Conservation (phyloP, 2,888 invertebrate genomes). For the Drosophila atripex region DNA sequence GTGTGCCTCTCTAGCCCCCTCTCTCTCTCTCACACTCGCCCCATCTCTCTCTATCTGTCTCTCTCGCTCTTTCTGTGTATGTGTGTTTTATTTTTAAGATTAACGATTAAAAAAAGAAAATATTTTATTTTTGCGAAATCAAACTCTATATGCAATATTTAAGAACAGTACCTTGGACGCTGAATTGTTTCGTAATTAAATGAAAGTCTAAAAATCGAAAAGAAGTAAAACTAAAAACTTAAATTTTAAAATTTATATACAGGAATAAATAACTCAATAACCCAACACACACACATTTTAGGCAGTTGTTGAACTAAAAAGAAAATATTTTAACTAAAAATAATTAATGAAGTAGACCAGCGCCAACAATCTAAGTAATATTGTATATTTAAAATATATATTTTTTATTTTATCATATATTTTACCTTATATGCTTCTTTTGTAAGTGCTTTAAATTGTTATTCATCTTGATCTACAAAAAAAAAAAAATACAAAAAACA, state of each 20-base stretch:
- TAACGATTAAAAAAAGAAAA: not conserved
- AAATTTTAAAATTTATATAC: conserved; percentile 20
- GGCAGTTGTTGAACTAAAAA: not conserved
- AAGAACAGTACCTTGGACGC: conserved; percentile 55
- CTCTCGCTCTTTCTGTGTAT: conserved; percentile 8
- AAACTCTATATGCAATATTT: conserved; percentile 56
- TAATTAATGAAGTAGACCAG: conserved; percentile 9
- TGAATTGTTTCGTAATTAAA: conserved; percentile 5
- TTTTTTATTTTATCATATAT: conserved; percentile 41
- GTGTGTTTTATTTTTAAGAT: conserved; percentile 1
- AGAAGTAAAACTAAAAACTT: not conserved
- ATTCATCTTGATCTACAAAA: conserved; percentile 58
- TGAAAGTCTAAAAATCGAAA: not conserved
- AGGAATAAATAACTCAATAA: conserved; percentile 24
- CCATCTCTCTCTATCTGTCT: conserved; percentile 1
- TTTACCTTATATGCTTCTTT: conserved; percentile 50
- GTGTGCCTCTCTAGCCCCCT: conserved; percentile 20
- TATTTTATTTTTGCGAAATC: conserved; percentile 27
- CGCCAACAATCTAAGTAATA: conserved; percentile 16
- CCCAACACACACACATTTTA: conserved; percentile 4
- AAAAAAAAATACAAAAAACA: conserved; percentile 20
- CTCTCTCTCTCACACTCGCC: conserved; percentile 9
- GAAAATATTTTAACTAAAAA: not conserved
- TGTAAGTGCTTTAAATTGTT: conserved; percentile 72
- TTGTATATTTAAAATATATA: conserved; percentile 29